Base-by-base conservation (phyloP, 2,113 vertebrate species). In the Eubucco bourcierii region DNA sequence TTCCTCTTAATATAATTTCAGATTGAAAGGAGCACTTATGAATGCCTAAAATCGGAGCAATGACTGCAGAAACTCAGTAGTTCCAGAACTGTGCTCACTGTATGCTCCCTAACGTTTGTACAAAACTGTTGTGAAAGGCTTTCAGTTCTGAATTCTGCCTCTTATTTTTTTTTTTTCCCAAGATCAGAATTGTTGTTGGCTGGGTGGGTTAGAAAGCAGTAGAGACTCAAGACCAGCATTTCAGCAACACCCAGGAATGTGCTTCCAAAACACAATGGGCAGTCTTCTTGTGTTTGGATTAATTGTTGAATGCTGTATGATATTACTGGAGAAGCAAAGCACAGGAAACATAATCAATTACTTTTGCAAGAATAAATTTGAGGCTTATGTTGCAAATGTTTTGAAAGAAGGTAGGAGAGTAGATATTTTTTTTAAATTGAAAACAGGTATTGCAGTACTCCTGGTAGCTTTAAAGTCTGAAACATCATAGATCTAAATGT, bases 401-500 rank as follows among this genome's bases (percentile, higher is more conserved):
- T 88, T 65, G 77, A 68, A 59, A 85, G 33, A 68, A 55, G 61
- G 72, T 80, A 83, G 63, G 44, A 83, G 87, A 80, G n/a, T 2
- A 80, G 29, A 21, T 21, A 34, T 73, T 27, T 27, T 7, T 0
- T 18, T 77, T 72, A 94, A 80, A 52, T 63, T 87, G 73, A 63
- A 93, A 93, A 15, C 63, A 85, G 76, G 75, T 88, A 83, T 58
- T 90, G 29, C n/a, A 33, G 80, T 68, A 72, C 70, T 88, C 58
- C 28, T 83, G 34, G 65, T 68, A 79, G 84, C 84, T 95, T 95
- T 94, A 93, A 94, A 94, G 77, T 72, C 90, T 72, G 73, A 77
- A 87, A 25, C 20, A n/a, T 80, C 87, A 90, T 90, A 91, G 89
- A 95, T 90, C 82, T 95, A 94, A 83, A 74, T 53, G 58, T 93